phyloP scores from a whole-genome alignment of 1,140 invertebrate genomes.

The Megalopta genalis region DNA sequence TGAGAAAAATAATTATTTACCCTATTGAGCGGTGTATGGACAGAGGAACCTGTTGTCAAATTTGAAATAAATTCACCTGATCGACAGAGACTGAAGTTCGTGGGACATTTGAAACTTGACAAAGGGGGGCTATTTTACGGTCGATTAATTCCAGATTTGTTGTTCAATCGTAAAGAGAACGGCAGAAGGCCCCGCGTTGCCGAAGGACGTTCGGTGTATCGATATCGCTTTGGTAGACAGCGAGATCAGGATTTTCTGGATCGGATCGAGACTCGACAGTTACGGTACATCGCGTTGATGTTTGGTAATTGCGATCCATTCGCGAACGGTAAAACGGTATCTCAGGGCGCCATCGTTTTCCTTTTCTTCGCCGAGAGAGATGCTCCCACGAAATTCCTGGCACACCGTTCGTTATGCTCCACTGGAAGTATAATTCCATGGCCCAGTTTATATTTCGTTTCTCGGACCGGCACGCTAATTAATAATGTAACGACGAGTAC shows the following conservation, averaged over 20 bases:
- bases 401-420: neutral
- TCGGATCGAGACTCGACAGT: neutral
- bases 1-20: too few relatives aligned
- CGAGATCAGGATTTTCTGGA: neutral
- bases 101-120: too few relatives aligned
- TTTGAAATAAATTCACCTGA: too few relatives aligned
- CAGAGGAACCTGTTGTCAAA: too few relatives aligned
- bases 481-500: too few relatives aligned
- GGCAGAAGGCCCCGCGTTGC: slow-evolving; percentile 2
- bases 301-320: slow-evolving; percentile 32
- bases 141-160: neutral
- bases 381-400: neutral
- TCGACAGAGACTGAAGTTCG: too few relatives aligned
- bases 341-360: neutral
- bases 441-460: neutral
- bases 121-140: too few relatives aligned
- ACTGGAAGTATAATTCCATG: neutral
- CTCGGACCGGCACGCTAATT: neutral
- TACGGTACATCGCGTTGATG: slow-evolving; percentile 28
- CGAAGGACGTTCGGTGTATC: slow-evolving; percentile 34
- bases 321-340: slow-evolving; percentile 29
- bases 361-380: neutral
- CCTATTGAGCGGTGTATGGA: too few relatives aligned
- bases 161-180: neutral
- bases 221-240: neutral